Evolutionary conservation across 2,797 vertebrate genomes (phyloP), one percentile per base, ranked within the genome.

Genomic region (Bufotes viridis): DNA sequence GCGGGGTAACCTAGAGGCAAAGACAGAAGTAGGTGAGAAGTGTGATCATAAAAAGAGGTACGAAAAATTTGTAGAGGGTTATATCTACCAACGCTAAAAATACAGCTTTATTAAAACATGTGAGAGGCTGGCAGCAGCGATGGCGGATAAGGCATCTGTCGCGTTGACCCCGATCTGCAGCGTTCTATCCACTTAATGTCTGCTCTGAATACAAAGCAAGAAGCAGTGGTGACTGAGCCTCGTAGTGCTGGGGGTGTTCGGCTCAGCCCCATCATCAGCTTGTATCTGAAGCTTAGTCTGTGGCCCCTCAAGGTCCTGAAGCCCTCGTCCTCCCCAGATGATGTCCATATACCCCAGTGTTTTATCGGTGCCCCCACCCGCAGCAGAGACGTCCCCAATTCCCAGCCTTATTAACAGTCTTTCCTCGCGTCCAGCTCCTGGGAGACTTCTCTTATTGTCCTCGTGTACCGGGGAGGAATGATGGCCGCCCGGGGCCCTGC

Each of bases 1-100:
- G 97, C 96, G 0, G 98, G 98, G 91, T 99, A 99, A 94, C 97
- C 98, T 99, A 92, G 0, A 84, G 94, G 76, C 92, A 1, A 49
- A 85, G 4, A 6, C 9, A 89, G 65, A 81, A 65, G 20, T 57
- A 1, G 7, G 72, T 9, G 53, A 88, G 63, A 7, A 74, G 5
- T 15, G 69, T 4, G 1, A 29, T 70, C 15, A 70, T 29, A 12
- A 82, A 13, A n/a, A n/a, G 6, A 49, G 2, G 74, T 9, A 76
- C 17, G 7, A 57, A 58, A 7, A 57, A 24, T n/a, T 18, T 20
- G 26, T 7, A 42, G 61, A 53, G 13, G 57, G 57, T 60, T 58
- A 61, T 29, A 80, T 17, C 10, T 61, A 57, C 12, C 8, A 20
- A 24, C 49, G 24, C 18, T 51, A 55, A 57, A 57, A 78, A 53